Base-by-base conservation (phyloP, 2,113 vertebrate genomes). In the Plotosus lineatus region DNA sequence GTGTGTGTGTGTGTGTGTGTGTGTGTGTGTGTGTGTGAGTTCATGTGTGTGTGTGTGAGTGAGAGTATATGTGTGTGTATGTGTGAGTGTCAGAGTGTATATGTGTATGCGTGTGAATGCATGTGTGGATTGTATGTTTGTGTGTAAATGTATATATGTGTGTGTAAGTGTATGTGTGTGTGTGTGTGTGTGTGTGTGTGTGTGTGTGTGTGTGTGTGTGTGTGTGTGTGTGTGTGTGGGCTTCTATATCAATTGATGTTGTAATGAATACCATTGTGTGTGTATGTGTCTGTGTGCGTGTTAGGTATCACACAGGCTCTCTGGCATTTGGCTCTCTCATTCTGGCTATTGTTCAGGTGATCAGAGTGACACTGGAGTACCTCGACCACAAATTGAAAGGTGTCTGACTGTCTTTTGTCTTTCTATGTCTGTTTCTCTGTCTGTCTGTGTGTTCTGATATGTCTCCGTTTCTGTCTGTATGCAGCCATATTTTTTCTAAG, bases 381-480 rank as follows among this genome's bases (percentile, higher is more conserved):
- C 85, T 99, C 89, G 96, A 99, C 78, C 95, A 98, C 78, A 95
- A 95, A 84, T 85, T 99, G 5, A 97, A 97, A 97, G 96, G 97
- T 98, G 1, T 51, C 17, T 8, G 50, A 38, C 33, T 46, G 36
- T 33, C 23, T 23, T n/a, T 26, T 53, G 6, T 58, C 14, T 3
- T 23, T 36, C 26, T n/a, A n/a, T n/a, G n/a, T 42, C 19, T 55
- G 56, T 38, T 31, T 28, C 11, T 68, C 51, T 7, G 26, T 40
- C 6, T 76, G 33, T 12, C 12, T 26, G 23, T 36, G 19, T 72
- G 12, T 19, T 72, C n/a, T n/a, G n/a, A n/a, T n/a, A n/a, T n/a
- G n/a, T n/a, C n/a, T 65, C n/a, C 48, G 15, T 40, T 17, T 66
- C 50, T 42, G 14, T 79, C 71, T 65, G 33, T 9, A 5, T 63